Evolutionary conservation across 2,797 vertebrate species (phyloP).

Genomic region (Rhynchotus rufescens): DNA sequence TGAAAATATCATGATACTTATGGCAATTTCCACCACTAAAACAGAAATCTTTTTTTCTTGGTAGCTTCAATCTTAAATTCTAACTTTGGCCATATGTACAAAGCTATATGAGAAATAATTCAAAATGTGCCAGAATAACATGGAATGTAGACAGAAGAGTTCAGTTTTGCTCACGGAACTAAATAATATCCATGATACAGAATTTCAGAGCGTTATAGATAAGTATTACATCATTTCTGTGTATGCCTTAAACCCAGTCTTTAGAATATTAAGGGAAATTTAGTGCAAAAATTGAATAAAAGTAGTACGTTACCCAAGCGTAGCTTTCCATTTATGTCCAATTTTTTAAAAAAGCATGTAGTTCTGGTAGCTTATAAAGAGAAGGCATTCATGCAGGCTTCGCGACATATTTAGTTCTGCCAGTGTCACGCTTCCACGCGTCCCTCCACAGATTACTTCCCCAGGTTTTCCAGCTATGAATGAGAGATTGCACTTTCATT

Average conservation of each 20-base stretch:
- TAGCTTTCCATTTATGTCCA: not conserved
- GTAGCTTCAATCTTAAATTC: not conserved
- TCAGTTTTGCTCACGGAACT: not conserved
- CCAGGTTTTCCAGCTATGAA: slow-evolving; percentile 14
- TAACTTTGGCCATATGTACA: not conserved
- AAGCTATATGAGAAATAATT: not conserved
- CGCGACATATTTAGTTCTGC: not conserved
- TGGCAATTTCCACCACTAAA: not conserved
- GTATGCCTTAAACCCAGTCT: not conserved
- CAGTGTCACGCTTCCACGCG: not conserved
- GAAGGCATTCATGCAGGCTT: not conserved
- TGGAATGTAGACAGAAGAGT: not conserved
- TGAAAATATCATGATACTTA: not conserved
- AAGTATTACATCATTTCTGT: rapidly evolving
- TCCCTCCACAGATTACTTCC: not conserved
- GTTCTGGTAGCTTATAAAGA: not conserved
- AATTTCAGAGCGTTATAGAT: not conserved
- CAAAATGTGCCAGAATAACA: not conserved
- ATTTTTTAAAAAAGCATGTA: rapidly evolving
- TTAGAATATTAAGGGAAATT: not conserved
- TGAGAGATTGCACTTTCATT: not conserved
- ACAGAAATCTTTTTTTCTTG: not conserved
- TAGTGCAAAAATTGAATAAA: not conserved
- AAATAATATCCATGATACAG: not conserved
- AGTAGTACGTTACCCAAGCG: not conserved